Conservation (phyloP, 2,113 vertebrate species). For the Oryzias woworae region DNA sequence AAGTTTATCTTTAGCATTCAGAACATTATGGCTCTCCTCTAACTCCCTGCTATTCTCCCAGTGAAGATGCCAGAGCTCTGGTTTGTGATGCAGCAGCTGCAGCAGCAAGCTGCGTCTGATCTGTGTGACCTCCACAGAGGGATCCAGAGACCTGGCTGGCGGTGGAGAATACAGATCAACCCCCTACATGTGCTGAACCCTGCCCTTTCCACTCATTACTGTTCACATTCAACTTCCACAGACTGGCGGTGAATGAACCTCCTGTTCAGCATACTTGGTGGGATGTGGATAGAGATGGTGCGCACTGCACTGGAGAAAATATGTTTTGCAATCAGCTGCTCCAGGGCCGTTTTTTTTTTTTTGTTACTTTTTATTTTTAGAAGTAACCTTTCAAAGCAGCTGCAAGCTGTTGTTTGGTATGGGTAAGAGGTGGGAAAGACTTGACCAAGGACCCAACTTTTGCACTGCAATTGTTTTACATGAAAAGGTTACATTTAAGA, state of each 20-base stretch:
- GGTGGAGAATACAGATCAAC: conserved; percentile 65
- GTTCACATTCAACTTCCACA: conserved; percentile 52
- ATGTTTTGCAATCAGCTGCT: conserved; percentile 18
- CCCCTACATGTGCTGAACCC: conserved; percentile 59
- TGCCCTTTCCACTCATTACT: conserved; percentile 66
- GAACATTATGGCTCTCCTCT: conserved; percentile 34
- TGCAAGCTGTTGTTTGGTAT: conserved; percentile 31
- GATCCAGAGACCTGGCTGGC: conserved; percentile 40
- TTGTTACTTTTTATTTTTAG: no score
- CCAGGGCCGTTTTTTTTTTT: no score
- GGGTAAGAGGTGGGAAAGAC: no score
- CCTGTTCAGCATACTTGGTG: conserved; percentile 20
- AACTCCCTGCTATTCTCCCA: conserved; percentile 27
- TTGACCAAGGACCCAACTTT: no score
- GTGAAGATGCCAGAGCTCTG: conserved; percentile 26
- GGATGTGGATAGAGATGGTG: conserved; percentile 13
- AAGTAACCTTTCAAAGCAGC: conserved; percentile 30
- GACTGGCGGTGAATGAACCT: conserved; percentile 33
- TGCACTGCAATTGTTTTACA: no score
- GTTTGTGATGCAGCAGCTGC: conserved; percentile 53
- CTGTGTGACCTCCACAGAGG: conserved; percentile 48
- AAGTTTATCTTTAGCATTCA: conserved; percentile 44
- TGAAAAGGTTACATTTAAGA: no score
- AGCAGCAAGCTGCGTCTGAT: conserved; percentile 53
- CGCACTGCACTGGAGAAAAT: conserved; percentile 8